Base-by-base conservation (phyloP, 1,140 invertebrate genomes). In the Heliconius himera region DNA sequence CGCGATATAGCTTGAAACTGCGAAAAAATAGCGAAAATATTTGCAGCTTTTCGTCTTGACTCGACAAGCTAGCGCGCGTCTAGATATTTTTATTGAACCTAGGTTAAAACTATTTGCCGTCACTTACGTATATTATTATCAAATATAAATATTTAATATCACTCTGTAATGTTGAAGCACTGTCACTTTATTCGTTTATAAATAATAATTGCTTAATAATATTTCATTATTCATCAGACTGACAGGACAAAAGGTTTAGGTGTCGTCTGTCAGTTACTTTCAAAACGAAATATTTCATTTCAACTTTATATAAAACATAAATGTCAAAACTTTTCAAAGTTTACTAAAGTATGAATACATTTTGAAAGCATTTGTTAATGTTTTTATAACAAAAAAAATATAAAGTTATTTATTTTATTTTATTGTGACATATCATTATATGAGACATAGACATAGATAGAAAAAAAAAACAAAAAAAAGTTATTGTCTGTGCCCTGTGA, bases 251-350 rank as follows among this genome's bases (percentile, higher is more conserved):
- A 76, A 76, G 74, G n/a, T 8, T 76, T 60, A 70, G 74, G 74
- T 76, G 60, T 76, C 60, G 60, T 76, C 60, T 29, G 74, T 76
- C 66, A 60, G 74, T 76, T 70, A 76, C 3, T 1, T 76, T 76
- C 20, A 76, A 70, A 76, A 76, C 38, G 60, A 66, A 66, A 29
- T 66, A 26, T 26, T 51, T 29, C 73, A 26, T 76, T 66, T 49
- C 56, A 49, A 70, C 51, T 49, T 76, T 22, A 70, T 26, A 11
- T 66, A n/a, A 66, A 66, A 66, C 29, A 36, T 76, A 70, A 60
- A 76, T 76, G 49, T 38, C 20, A 20, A 76, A 76, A 76, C n/a
- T 76, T 76, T 70, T 76, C 49, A 76, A 29, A 70, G 22, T 70
- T 11, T 26, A 66, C 60, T 66, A 16, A 66, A 16, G 0, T 26